Base-by-base conservation (phyloP, 2,797 vertebrate species). In the Cottoperca gobio region DNA sequence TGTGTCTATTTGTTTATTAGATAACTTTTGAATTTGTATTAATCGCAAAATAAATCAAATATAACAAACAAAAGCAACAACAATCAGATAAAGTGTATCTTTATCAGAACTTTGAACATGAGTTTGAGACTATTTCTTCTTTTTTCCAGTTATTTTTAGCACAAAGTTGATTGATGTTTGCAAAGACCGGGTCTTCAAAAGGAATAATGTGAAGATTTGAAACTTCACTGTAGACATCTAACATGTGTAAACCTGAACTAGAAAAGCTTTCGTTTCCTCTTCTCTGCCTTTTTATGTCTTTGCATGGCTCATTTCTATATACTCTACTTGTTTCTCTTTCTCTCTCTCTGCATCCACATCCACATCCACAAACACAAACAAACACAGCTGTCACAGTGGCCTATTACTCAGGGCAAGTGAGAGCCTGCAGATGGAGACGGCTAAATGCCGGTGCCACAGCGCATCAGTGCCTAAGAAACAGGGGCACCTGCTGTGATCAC, bases 361-460 rank as follows among this genome's bases (percentile, higher is more conserved):
- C 66, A 82, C 71, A 84, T 37, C 62, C 59, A 89, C 67, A 87
- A 81, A 87, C 84, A 89, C 78, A 86, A 83, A 88, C 80, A 90
- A 87, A 88, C 87, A 77, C 90, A 91, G 91, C 91, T 93, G 93
- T 91, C 91, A 91, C 86, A 73, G 76, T 87, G 85, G 90, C 90
- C 89, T 86, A 88, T 89, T 89, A 91, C 92, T 92, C 86, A 83
- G 85, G 90, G 93, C 89, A 55, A 91, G 88, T 78, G 87, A 88
- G 87, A 88, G 85, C 90, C 90, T 80, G 79, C 89, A 93, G 91
- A 90, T 90, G 92, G 88, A 81, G 81, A 76, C 83, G 81, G 87
- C 91, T 93, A 94, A 94, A 92, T 86, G 89, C 89, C 35, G 79
- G 83, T 92, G 92, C 91, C 94, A 93, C 89, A 87, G 87, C 37